phyloP scores from a whole-genome alignment of 2,113 vertebrate genomes.

The Pantherophis guttatus region DNA sequence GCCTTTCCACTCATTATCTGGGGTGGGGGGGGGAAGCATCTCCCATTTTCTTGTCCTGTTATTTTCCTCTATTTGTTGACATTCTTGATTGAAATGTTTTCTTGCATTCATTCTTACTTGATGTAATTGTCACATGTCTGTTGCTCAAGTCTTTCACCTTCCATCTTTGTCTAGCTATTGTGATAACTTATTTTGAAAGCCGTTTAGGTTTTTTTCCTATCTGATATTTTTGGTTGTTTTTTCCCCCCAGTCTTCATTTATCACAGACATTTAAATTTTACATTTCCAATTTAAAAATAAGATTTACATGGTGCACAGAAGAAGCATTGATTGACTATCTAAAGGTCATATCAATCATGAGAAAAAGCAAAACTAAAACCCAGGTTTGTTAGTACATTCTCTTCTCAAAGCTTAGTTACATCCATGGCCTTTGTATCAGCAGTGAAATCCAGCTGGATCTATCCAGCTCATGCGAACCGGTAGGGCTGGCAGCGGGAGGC shows the following conservation, averaged over 20 bases:
- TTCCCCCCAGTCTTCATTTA: not conserved
- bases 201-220: not conserved
- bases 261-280: not conserved
- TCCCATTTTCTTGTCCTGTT: not conserved
- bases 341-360: not conserved
- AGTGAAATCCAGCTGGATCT: no score
- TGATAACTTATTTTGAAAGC: not conserved
- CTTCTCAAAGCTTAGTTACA: slow-evolving; percentile 17
- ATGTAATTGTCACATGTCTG: not conserved
- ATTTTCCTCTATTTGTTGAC: not conserved
- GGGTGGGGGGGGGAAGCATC: no score
- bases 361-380: not conserved
- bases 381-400: not conserved
- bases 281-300: not conserved
- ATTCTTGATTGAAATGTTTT: not conserved
- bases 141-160: not conserved
- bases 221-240: not conserved
- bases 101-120: not conserved
- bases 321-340: not conserved
- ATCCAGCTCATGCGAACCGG: no score
- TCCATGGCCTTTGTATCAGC: not conserved
- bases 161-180: not conserved
- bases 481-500: no score
- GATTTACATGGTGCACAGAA: not conserved
- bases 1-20: not conserved